phyloP scores from a whole-genome alignment of 2,113 vertebrate genomes.

The Silurus asotus region DNA sequence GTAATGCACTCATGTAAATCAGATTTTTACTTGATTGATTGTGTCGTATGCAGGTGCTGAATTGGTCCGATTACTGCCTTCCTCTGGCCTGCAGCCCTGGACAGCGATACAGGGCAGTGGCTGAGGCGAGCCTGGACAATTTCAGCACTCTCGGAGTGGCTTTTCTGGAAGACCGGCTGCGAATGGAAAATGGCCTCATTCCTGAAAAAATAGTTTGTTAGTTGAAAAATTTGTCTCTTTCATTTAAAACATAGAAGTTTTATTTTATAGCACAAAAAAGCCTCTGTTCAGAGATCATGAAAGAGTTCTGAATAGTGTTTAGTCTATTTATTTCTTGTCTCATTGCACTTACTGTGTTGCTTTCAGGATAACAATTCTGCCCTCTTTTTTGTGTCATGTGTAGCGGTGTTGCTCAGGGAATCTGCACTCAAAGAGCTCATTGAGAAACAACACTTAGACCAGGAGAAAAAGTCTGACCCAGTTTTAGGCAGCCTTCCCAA shows the following conservation, averaged over 20 bases:
- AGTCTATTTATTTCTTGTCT: neutral
- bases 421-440: constrained; percentile 68
- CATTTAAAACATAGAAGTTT: neutral
- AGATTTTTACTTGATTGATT: constrained; percentile 5
- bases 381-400: constrained; percentile 2
- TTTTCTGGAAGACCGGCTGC: constrained; percentile 90
- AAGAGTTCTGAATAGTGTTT: neutral
- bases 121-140: constrained; percentile 84
- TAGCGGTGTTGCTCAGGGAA: constrained; percentile 82
- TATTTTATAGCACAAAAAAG: neutral
- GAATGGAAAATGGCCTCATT: constrained; percentile 84
- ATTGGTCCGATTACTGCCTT: constrained; percentile 87
- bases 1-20: neutral
- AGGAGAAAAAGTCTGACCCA: neutral
- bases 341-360: neutral
- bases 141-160: constrained; percentile 90
- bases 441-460: constrained; percentile 44
- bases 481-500: neutral
- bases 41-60: constrained; percentile 73
- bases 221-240: constrained; percentile 57
- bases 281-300: neutral
- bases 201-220: constrained; percentile 90
- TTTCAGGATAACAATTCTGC: neutral
- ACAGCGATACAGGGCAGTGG: constrained; percentile 82
- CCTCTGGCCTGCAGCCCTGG: constrained; percentile 83